Percentiles rank a stretch among this genome's conserved stretches.
phyloP scores from a whole-genome alignment of 2,113 vertebrate species.

The Halichoerus grypus region DNA sequence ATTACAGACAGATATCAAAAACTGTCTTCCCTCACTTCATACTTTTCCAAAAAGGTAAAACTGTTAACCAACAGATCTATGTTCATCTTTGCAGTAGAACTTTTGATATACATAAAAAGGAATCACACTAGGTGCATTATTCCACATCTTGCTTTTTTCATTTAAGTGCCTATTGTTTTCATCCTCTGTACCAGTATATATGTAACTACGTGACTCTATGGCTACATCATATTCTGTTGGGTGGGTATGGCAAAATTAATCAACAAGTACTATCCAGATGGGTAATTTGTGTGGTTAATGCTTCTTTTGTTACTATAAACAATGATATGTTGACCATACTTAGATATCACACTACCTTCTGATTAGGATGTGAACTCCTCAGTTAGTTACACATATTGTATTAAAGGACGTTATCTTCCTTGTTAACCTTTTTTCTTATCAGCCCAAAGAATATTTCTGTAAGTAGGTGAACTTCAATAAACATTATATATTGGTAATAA shows the following conservation, averaged over 20 bases:
- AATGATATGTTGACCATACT: background rate
- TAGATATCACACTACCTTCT: background rate
- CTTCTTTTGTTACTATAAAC: background rate
- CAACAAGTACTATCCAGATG: background rate
- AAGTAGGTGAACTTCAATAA: background rate
- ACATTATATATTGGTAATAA: background rate
- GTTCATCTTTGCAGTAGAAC: background rate
- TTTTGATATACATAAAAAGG: background rate
- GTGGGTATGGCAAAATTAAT: background rate
- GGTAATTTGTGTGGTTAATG: background rate
- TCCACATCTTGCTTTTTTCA: background rate
- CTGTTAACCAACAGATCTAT: background rate
- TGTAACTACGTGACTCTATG: background rate
- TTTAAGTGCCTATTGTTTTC: background rate
- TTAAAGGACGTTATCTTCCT: background rate
- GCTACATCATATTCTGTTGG: background rate
- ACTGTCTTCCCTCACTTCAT: background rate
- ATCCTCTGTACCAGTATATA: background rate
- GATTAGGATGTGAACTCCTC: background rate
- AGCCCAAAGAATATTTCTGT: background rate
- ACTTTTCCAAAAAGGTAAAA: background rate
- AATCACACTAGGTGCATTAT: background rate
- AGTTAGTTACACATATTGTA: background rate
- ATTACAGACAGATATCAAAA: background rate
- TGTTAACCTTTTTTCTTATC: background rate